Conservation (phyloP, 2,797 vertebrate genomes). For the Sitta carolinensis region DNA sequence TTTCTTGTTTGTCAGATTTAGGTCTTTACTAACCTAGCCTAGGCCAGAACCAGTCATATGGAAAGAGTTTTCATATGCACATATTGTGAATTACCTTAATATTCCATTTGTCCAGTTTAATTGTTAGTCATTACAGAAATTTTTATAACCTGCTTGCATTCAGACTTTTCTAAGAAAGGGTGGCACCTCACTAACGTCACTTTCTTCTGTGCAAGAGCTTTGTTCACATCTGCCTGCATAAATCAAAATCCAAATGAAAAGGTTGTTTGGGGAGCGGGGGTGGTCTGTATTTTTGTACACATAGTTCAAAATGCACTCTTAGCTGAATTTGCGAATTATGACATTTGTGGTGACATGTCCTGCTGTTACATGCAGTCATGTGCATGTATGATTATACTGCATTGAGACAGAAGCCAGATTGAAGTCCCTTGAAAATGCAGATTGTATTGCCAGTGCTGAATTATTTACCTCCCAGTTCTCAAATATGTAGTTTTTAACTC, state of each 20-base stretch:
- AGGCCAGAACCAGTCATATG: background rate
- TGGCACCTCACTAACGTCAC: background rate
- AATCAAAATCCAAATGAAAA: background rate
- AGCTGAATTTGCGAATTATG: background rate
- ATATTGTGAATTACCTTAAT: background rate
- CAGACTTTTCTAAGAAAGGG: background rate
- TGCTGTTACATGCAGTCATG: background rate
- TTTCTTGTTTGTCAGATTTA: background rate
- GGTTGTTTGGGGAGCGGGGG: background rate
- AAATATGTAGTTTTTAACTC: slow-evolving; percentile 8
- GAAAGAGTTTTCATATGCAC: background rate
- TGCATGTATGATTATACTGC: background rate
- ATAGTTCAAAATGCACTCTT: background rate
- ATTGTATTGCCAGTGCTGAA: background rate
- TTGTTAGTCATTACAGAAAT: background rate
- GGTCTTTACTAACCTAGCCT: background rate
- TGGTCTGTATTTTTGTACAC: background rate
- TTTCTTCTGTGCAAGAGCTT: background rate
- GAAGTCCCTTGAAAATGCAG: slow-evolving; percentile 9
- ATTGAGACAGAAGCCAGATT: background rate
- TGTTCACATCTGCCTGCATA: background rate
- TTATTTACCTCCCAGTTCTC: background rate
- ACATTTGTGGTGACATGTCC: background rate
- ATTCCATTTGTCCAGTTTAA: background rate
- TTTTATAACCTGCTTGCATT: background rate